Evolutionary conservation across 2,888 invertebrate genomes (phyloP).

Genomic region (Orthosia cruda): DNA sequence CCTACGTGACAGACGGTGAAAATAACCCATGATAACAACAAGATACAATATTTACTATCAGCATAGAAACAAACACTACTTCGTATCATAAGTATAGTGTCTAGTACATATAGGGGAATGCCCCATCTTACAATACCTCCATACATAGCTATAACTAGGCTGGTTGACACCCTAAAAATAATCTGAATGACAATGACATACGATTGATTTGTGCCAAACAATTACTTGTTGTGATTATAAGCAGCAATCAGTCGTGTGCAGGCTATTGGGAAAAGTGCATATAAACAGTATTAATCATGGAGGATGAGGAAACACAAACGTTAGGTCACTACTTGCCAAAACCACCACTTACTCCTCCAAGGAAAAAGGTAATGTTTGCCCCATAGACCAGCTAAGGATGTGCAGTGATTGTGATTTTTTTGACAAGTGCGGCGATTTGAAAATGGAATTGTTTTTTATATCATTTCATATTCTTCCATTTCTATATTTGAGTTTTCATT

Average conservation of each 20-base stretch:
- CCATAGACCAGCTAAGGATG: neutral
- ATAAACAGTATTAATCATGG: conserved; percentile 36
- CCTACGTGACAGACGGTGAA: neutral
- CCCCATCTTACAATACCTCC: conserved; percentile 35
- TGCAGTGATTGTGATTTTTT: conserved; percentile 41
- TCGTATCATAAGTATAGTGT: neutral
- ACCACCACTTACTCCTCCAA: conserved; percentile 49
- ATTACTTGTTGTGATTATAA: conserved; percentile 52
- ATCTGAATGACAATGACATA: conserved; percentile 50
- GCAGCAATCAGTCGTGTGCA: conserved; percentile 56
- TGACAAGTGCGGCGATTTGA: neutral
- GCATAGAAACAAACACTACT: conserved; percentile 11
- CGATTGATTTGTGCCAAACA: conserved; percentile 68
- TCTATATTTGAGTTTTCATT: neutral
- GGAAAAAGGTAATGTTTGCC: conserved; percentile 55
- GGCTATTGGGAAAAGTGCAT: conserved; percentile 39
- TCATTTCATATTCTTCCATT: neutral
- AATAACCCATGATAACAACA: neutral
- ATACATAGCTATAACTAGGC: conserved; percentile 21
- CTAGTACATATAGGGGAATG: conserved; percentile 53
- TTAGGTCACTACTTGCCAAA: conserved; percentile 37
- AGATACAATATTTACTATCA: neutral
- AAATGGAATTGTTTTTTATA: neutral
- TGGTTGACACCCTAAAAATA: conserved; percentile 59
- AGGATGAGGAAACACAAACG: conserved; percentile 44